phyloP scores from a whole-genome alignment of 2,888 invertebrate genomes.

The Folsomia manolachei region DNA sequence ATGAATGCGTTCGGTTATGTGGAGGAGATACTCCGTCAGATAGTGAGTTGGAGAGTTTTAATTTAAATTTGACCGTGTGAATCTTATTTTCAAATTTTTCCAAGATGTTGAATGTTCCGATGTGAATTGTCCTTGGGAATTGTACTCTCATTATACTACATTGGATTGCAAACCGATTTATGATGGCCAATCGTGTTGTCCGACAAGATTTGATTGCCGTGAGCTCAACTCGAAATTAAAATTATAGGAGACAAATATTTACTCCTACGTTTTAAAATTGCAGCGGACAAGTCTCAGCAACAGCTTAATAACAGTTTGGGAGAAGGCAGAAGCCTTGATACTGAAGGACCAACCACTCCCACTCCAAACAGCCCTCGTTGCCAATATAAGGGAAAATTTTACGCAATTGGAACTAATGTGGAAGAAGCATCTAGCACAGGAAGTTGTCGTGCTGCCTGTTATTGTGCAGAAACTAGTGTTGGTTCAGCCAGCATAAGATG shows the following conservation, averaged over 20 bases:
- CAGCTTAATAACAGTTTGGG: conserved; percentile 23
- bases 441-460: conserved; percentile 44
- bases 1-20: conserved; percentile 44
- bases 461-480: conserved; percentile 25
- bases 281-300: not conserved
- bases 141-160: conserved; percentile 46
- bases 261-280: not conserved
- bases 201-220: conserved; percentile 51
- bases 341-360: conserved; percentile 4
- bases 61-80: not conserved
- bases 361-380: conserved; percentile 29
- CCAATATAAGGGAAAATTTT: conserved; percentile 42
- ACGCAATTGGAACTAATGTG: conserved; percentile 37
- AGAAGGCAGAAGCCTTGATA: conserved; percentile 13
- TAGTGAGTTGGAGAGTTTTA: conserved; percentile 25
- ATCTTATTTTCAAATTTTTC: not conserved
- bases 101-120: conserved; percentile 35
- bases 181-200: conserved; percentile 49
- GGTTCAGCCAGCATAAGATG: conserved; percentile 37
- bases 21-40: conserved; percentile 40
- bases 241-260: not conserved
- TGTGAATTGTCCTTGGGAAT: conserved; percentile 47
- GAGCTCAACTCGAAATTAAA: conserved; percentile 28
- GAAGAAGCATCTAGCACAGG: conserved; percentile 39
- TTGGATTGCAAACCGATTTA: conserved; percentile 49